Base-by-base conservation (phyloP, 2,888 invertebrate genomes). In the Galeopsomyia nigrocyanea region DNA sequence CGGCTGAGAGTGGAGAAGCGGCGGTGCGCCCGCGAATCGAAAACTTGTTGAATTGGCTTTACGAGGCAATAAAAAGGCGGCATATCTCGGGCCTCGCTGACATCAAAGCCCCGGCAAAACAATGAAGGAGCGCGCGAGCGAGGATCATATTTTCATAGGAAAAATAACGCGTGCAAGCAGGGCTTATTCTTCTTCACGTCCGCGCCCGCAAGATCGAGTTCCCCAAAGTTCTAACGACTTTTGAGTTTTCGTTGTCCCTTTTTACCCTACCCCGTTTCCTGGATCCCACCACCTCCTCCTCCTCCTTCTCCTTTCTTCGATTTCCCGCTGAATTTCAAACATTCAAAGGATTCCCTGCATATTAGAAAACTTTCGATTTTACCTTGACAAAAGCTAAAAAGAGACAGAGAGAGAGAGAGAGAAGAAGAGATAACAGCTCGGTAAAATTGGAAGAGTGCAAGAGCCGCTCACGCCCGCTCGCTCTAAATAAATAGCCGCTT, bases 41-140 rank as follows among this genome's bases (percentile, higher is more conserved):
- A 66, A 73, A 75, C 73, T 75, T 71, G 73, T 75, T 75, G 71
- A 75, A 71, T 73, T 68, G 68, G 64, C 68, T 73, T 75, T 68
- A 73, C 55, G 73, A 66, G 19, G 68, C 68, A 69, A 67, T 64
- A 73, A 73, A 68, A 75, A 70, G 13, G 7, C 2, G 39, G 55
- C 60, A 46, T 70, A 64, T 68, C 55, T 63, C 39, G 39, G 39
- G 39, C 39, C 39, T 39, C 51, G 16, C 62, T 16, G 49, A 63
- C 10, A 49, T n/a, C 49, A 53, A 58, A 61, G 53, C 31, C 26
- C 13, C 7, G n/a, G 58, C 63, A 16, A 73, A 75, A 75, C 70
- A 73, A 70, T 73, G 68, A 75, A 68, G 63, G 3, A 19, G 26
- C 14, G 39, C 7, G 0, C 46, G 19, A 16, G 46, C 19, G 65